A percentile compares a stretch with the other conserved stretches of the same genome.
Evolutionary conservation across 2,797 vertebrate species (phyloP).

Genomic region (Micrastur ruficollis): DNA sequence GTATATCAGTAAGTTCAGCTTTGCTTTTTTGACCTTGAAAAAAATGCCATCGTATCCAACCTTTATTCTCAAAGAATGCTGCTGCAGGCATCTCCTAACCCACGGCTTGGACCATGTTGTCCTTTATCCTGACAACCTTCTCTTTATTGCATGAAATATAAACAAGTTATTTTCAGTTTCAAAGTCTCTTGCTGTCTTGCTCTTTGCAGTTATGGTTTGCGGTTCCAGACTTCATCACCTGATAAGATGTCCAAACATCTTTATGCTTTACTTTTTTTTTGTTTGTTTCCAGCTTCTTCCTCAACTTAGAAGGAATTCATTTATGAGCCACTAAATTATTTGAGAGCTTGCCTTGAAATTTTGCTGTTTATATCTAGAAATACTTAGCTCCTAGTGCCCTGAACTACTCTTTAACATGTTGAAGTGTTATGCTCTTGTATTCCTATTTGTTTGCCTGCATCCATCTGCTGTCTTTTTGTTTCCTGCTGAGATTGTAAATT

Average conservation of each 20-base stretch:
- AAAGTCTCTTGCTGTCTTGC: background rate
- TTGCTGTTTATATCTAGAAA: background rate
- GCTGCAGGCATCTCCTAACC: background rate
- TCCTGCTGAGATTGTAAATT: background rate
- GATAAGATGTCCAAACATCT: background rate
- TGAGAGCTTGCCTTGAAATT: background rate
- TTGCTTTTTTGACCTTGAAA: background rate
- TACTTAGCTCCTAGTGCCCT: background rate
- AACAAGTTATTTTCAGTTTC: background rate
- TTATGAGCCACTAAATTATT: background rate
- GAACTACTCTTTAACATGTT: background rate
- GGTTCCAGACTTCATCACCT: background rate
- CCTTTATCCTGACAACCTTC: background rate
- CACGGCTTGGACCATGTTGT: accelerated
- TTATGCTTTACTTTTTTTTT: background rate
- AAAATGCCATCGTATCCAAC: background rate
- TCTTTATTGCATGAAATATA: background rate
- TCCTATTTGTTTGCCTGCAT: background rate
- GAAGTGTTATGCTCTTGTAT: background rate
- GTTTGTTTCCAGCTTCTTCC: background rate
- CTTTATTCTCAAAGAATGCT: background rate
- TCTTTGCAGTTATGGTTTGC: background rate
- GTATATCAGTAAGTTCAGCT: background rate
- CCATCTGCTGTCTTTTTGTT: background rate
- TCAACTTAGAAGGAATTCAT: background rate